Evolutionary conservation across 2,797 vertebrate species (phyloP), one percentile per base, ranked within the genome.

Genomic region (Apodemus agrarius): DNA sequence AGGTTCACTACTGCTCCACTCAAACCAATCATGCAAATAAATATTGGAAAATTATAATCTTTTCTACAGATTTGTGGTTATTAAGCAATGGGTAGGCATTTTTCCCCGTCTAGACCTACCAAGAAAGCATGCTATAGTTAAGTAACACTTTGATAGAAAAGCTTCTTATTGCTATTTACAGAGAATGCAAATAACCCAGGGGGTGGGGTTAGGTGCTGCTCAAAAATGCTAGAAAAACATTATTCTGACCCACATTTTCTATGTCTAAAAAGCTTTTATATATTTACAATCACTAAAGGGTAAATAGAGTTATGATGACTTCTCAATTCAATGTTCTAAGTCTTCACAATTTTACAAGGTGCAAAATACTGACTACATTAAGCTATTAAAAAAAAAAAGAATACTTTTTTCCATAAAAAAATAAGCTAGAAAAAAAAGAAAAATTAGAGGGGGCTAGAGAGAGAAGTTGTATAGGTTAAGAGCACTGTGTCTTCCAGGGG

Each of bases 221-320:
- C 31, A 75, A 92, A 57, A 89, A 94, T 21, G 81, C 59, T 88
- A 88, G n/a, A 74, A 72, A 90, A 94, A 5, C 37, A 88, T 65
- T 43, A 43, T 6, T 83, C 12, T 34, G 19, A 21, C 37, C 21
- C 34, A 90, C 31, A 22, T 21, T 91, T 76, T 65, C 91, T 74
- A 21, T 89, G 67, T 86, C 8, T 87, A 59, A 80, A 89, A 74
- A 43, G 43, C 49, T 37, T 91, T 80, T 78, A 79, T 82, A 69
- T 5, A 34, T 40, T 29, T 29, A 57, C 13, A 92, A n/a, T 67
- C 22, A 86, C 63, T 31, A 49, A 17, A 79, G 29, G 63, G 31
- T 37, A 26, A 31, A 75, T 0, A 75, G 9, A 94, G 81, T 31
- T 90, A 17, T 31, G 31, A 74, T 14, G n/a, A 84, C 49, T 26